Percentiles rank a stretch among this genome's conserved stretches.
phyloP scores from a whole-genome alignment of 2,888 invertebrate genomes.

The Enchytraeus crypticus region DNA sequence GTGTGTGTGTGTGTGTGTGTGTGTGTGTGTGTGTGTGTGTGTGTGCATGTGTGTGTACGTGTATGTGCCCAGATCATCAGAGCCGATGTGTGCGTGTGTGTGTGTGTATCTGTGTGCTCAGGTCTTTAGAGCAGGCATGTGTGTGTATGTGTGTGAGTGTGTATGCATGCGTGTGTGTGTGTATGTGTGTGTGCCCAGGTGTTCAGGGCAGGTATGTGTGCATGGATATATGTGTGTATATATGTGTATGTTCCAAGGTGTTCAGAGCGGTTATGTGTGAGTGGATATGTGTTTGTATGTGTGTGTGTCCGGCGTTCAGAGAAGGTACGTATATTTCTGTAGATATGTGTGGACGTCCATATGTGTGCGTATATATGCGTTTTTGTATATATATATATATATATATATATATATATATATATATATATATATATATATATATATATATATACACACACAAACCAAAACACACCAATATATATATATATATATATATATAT shows the following conservation, averaged over 20 bases:
- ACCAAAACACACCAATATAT: too few species aligned
- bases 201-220: background rate
- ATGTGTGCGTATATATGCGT: background rate
- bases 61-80: background rate
- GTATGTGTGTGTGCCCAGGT: background rate
- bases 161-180: too few species aligned
- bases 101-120: constrained; percentile 63
- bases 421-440: too few species aligned
- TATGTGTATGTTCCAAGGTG: background rate
- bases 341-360: background rate
- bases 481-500: too few species aligned
- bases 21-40: background rate
- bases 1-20: background rate
- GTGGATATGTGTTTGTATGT: too few species aligned
- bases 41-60: background rate
- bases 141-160: too few species aligned
- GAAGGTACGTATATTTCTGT: too few species aligned
- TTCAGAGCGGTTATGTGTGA: too few species aligned
- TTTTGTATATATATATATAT: background rate
- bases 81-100: background rate
- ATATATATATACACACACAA: too few species aligned
- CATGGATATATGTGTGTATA: background rate
- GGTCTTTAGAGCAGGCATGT: constrained; percentile 90
- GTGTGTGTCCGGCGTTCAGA: too few species aligned
- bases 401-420: too few species aligned